A percentile compares a stretch with the other conserved stretches of the same genome.
Conservation (phyloP, 2,797 vertebrate genomes). For the Hypotaenidia okinawae region DNA sequence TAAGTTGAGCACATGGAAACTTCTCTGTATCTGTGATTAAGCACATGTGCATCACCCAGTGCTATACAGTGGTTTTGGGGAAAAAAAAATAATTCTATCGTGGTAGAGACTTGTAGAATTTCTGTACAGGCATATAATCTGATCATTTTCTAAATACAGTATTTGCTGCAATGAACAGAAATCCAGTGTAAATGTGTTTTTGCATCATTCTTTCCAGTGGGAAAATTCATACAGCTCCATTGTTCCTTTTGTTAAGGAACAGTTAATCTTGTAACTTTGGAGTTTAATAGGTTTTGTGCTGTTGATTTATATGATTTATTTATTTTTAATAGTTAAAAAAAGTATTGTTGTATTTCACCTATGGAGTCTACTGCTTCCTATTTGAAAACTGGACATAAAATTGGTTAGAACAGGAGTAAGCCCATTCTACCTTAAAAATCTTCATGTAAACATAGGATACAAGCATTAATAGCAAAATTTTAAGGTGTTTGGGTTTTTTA, state of each 20-base stretch:
- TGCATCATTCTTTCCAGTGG: background rate
- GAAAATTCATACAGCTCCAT: background rate
- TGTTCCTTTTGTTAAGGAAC: background rate
- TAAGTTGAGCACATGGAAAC: background rate
- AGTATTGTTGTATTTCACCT: background rate
- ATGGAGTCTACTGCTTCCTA: background rate
- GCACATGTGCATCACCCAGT: background rate
- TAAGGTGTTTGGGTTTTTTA: background rate
- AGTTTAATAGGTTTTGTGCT: background rate
- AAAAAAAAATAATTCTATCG: conserved; percentile 26
- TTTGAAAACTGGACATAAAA: background rate
- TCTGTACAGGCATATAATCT: background rate
- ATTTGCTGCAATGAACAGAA: conserved; percentile 50
- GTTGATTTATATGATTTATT: background rate
- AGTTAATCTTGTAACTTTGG: background rate
- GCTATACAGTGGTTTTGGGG: background rate
- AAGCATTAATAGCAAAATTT: background rate
- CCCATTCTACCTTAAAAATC: background rate
- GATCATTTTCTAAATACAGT: conserved; percentile 48
- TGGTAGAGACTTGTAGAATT: background rate
- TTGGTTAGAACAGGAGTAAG: background rate
- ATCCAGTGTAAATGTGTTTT: background rate
- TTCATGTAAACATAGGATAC: background rate
- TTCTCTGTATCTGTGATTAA: background rate
- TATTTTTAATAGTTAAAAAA: background rate